Evolutionary conservation across 2,113 vertebrate species (phyloP), one percentile per base, ranked within the genome.

Genomic region (Neopipo cinnamomea): DNA sequence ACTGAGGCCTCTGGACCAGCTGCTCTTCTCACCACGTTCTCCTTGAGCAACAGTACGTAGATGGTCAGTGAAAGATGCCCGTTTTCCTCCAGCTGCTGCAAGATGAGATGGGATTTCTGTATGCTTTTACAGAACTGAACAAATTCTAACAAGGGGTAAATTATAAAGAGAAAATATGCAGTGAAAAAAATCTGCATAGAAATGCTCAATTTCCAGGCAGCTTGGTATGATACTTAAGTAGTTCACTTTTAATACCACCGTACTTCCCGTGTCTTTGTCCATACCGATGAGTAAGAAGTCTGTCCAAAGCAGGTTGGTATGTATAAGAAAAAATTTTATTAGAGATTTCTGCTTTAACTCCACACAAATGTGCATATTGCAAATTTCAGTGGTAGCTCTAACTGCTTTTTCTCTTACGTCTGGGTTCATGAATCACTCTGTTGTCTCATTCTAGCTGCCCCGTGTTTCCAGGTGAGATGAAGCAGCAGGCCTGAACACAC

Each of bases 91-190:
- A 31, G 1, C 5, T 46, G 31, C 62, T 88, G 52, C 52, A 80
- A 80, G 44, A 56, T 14, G 16, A n/a, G 39, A 30, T 5, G 2
- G 10, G 17, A 63, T 67, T 78, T 50, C 33, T 41, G 2, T 12
- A 47, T 3, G 1, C 11, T 53, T 93, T 13, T 22, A 39, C 0
- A 3, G 53, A 39, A 72, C 13, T 0, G 0, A 73, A 47, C 33
- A 52, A 56, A 37, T 7, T 80, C 46, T 23, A 66, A 46, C 25
- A 66, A 44, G 41, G 46, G 23, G 28, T 85, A 50, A 68, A 33
- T 63, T 50, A 37, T 55, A 49, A 59, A 73, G n/a, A 56, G 5
- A 73, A 90, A 90, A 72, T 31, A 46, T 7, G 22, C 59, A 67
- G 33, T 56, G 56, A 80, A 77, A 46, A 82, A 63, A 73, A 58